These are phyloP conservation scores for Ictidomys tridecemlineatus DNA, from an alignment of 2,113 vertebrate genomes.

Conservation along the genomic window DNA sequence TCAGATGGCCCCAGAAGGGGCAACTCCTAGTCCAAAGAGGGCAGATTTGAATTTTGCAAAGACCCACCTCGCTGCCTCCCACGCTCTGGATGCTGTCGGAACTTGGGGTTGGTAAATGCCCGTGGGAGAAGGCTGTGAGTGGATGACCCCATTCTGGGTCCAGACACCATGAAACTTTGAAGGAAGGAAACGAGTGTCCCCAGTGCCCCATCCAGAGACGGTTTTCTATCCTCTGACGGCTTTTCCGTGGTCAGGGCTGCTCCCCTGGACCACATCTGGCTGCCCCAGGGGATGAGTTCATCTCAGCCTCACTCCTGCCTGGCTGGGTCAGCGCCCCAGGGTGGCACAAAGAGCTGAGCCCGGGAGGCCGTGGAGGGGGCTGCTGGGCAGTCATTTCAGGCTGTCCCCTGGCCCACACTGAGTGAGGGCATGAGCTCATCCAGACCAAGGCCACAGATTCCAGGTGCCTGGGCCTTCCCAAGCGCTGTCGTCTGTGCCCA, in stretches of 20 bases:
- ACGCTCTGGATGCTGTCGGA: not conserved
- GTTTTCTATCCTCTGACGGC: not conserved
- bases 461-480: not conserved
- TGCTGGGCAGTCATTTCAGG: not conserved
- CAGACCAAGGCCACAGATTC: not conserved
- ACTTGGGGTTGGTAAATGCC: not conserved
- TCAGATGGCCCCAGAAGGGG: not conserved
- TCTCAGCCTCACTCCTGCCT: not conserved
- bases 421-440: too few species aligned
- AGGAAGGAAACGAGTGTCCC: not conserved
- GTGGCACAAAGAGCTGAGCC: rapidly evolving
- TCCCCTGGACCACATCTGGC: not conserved
- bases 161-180: not conserved
- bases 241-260: not conserved
- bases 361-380: not conserved
- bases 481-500: rapidly evolving
- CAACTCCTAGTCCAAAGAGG: not conserved
- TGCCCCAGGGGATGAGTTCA: too few species aligned
- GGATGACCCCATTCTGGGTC: not conserved
- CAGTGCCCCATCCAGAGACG: not conserved
- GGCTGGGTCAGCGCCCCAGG: not conserved
- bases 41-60: not conserved
- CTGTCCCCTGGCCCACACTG: not conserved
- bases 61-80: not conserved
- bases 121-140: not conserved